A percentile compares a stretch with the other conserved stretches of the same genome.
Conservation (phyloP, 2,888 invertebrate genomes). For the Mythimna ferrago region DNA sequence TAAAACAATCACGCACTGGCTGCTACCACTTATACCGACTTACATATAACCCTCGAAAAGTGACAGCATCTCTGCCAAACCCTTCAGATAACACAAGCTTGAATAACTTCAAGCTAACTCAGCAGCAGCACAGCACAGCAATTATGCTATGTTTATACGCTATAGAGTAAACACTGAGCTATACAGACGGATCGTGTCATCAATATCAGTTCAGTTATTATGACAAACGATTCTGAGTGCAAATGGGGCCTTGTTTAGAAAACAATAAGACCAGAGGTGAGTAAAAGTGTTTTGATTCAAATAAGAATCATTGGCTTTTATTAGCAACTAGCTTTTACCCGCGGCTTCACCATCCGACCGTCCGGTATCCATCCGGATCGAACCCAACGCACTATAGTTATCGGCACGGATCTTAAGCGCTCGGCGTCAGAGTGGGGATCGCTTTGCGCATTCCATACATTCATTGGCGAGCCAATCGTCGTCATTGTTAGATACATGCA, state of each 20-base stretch:
- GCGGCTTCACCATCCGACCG: no score
- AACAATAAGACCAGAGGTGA: constrained; percentile 27
- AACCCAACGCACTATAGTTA: no score
- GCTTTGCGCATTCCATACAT: no score
- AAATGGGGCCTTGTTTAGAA: constrained; percentile 38
- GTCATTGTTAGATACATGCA: no score
- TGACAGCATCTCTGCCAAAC: not conserved
- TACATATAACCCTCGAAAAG: no score
- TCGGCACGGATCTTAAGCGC: no score
- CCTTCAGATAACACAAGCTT: not conserved
- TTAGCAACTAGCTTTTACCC: no score
- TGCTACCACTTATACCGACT: no score
- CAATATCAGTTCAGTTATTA: constrained; percentile 37
- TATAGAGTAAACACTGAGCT: constrained; percentile 29
- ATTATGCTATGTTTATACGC: constrained; percentile 36
- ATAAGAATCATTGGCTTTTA: not conserved
- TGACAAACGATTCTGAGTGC: constrained; percentile 36
- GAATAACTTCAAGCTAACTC: not conserved
- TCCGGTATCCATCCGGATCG: no score
- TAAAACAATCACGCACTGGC: no score
- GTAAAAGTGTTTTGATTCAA: constrained; percentile 16
- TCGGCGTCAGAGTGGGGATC: no score
- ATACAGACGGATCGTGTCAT: constrained; percentile 49
- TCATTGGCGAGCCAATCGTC: no score
- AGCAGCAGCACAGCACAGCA: not conserved